Percentiles rank a stretch among this genome's conserved stretches.
Evolutionary conservation across 2,888 invertebrate species (phyloP).

Genomic region (Tipula lateralis): DNA sequence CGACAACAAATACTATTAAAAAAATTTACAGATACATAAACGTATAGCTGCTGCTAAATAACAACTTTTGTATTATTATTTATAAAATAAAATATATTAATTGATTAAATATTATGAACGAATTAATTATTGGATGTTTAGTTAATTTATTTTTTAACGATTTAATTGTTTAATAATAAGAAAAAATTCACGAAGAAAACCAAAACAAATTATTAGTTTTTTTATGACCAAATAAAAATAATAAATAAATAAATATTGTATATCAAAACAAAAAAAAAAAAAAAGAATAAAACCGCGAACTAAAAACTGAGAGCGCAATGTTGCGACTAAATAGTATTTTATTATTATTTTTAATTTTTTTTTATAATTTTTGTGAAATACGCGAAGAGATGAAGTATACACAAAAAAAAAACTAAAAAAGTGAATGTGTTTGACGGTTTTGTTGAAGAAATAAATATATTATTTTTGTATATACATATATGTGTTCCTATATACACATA

Average conservation of each 20-base stretch:
- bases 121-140: background rate
- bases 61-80: background rate
- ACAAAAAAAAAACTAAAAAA: background rate
- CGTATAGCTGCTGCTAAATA: background rate
- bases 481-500: background rate
- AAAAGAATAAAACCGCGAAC: background rate
- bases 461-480: background rate
- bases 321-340: background rate
- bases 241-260: background rate
- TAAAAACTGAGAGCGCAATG: conserved; percentile 19
- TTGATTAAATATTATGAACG: background rate
- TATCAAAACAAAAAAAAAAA: background rate
- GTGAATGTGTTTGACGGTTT: conserved; percentile 4
- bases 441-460: background rate
- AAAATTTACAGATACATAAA: background rate
- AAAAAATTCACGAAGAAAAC: background rate
- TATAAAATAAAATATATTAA: background rate
- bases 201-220: background rate
- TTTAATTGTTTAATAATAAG: background rate
- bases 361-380: background rate
- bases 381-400: background rate
- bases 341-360: background rate
- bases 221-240: background rate
- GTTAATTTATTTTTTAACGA: background rate
- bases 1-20: background rate